A percentile compares a stretch with the other conserved stretches of the same genome.
Evolutionary conservation across 2,797 vertebrate species (phyloP).

Genomic region (Aeoliscus strigatus): DNA sequence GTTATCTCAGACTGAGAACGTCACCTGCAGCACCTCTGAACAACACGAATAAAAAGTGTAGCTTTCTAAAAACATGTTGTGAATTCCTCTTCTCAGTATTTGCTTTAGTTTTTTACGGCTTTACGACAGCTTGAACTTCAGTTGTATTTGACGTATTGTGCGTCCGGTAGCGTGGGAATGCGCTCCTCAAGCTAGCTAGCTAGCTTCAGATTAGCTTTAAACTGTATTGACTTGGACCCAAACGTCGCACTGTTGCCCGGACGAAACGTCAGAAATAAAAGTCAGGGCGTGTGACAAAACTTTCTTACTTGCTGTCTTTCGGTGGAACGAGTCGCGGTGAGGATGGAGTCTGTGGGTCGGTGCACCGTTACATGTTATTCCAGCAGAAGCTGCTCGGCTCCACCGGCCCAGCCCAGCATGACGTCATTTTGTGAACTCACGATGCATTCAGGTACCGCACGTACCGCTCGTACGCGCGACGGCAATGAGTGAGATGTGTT

Average conservation of each 20-base stretch:
- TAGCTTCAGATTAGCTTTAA: constrained; percentile 43
- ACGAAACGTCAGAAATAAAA: background rate
- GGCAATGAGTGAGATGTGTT: no score
- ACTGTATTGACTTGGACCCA: background rate
- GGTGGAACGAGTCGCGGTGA: constrained; percentile 19
- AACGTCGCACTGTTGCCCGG: background rate
- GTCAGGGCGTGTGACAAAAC: background rate
- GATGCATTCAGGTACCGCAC: constrained; percentile 31
- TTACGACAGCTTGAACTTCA: background rate
- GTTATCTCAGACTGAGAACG: background rate
- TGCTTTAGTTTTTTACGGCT: no score
- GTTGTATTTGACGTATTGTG: background rate
- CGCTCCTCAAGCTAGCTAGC: constrained; percentile 43
- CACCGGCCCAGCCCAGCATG: constrained; percentile 43
- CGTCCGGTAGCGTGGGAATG: constrained; percentile 25
- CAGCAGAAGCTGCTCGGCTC: constrained; percentile 13
- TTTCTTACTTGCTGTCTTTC: constrained; percentile 37
- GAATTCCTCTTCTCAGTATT: no score
- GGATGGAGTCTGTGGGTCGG: constrained; percentile 17
- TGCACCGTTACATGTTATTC: constrained; percentile 49
- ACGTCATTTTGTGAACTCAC: constrained; percentile 49
- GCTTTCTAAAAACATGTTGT: no score
- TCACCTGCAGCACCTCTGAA: no score
- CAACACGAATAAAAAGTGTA: no score
- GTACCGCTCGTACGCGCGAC: no score